These are phyloP conservation scores for Ramphastos sulfuratus DNA, from an alignment of 2,113 vertebrate genomes.

Conservation along the genomic window DNA sequence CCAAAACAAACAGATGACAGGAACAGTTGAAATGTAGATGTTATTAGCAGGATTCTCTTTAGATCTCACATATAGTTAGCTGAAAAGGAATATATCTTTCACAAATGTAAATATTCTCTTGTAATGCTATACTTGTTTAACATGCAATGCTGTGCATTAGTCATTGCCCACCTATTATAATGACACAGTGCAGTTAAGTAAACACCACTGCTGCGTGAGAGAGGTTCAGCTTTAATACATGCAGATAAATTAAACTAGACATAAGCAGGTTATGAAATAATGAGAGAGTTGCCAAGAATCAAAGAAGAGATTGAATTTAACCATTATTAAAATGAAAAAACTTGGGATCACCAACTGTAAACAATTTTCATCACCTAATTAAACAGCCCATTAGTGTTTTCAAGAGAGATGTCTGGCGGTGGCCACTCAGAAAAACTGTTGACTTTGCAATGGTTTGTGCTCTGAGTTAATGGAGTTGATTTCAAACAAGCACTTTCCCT, in stretches of 20 bases:
- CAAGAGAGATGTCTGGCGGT: conserved; percentile 60
- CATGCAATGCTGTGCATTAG: neutral
- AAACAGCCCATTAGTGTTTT: conserved; percentile 74
- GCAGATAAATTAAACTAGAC: conserved; percentile 59
- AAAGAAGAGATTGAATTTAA: conserved; percentile 68
- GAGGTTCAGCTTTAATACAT: conserved; percentile 28
- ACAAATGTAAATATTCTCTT: neutral
- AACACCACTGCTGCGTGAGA: conserved; percentile 23
- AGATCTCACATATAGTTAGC: neutral
- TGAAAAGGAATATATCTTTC: neutral
- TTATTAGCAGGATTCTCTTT: neutral
- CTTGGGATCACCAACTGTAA: conserved; percentile 72
- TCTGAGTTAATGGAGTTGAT: conserved; percentile 67
- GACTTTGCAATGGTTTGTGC: conserved; percentile 74
- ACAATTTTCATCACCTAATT: conserved; percentile 77
- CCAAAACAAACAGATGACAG: neutral
- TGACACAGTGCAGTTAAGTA: conserved; percentile 47
- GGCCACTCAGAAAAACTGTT: conserved; percentile 70
- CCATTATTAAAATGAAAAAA: conserved; percentile 76
- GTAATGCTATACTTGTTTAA: neutral
- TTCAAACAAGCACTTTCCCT: conserved; percentile 59
- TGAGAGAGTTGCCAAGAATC: conserved; percentile 52
- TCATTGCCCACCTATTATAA: neutral
- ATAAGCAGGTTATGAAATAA: conserved; percentile 62
- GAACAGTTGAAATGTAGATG: neutral